Percentiles rank a stretch among this genome's conserved stretches.
Evolutionary conservation across 2,888 invertebrate species (phyloP).

Genomic region (Baccha elongata): DNA sequence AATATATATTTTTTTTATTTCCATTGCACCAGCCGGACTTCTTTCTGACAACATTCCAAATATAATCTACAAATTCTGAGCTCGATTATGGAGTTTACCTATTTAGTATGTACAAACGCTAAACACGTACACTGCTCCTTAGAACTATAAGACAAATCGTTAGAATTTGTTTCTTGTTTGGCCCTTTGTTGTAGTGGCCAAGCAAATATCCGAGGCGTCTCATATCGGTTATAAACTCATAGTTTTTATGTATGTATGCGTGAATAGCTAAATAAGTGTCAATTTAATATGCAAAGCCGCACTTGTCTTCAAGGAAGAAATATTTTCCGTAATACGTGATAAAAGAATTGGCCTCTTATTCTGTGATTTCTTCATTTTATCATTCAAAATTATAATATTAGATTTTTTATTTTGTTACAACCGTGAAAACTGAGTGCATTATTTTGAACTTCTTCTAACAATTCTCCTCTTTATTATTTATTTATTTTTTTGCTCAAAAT

Average conservation of each 20-base stretch:
- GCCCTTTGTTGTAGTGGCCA: conserved; percentile 57
- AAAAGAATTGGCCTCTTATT: conserved; percentile 41
- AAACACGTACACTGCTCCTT: conserved; percentile 70
- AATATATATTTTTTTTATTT: background rate
- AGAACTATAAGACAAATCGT: conserved; percentile 66
- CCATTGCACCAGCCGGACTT: conserved; percentile 31
- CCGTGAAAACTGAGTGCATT: too few species aligned
- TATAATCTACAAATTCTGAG: conserved; percentile 40
- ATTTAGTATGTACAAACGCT: conserved; percentile 58
- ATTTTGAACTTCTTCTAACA: too few species aligned
- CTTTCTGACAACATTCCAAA: conserved; percentile 34
- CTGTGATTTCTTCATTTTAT: too few species aligned
- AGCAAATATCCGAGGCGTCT: conserved; percentile 68
- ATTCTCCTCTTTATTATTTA: too few species aligned
- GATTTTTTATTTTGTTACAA: too few species aligned
- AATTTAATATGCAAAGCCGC: conserved; percentile 66
- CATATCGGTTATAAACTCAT: conserved; percentile 58
- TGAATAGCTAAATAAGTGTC: conserved; percentile 49
- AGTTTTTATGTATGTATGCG: conserved; percentile 8
- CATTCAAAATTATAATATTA: too few species aligned
- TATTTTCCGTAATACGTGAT: conserved; percentile 72
- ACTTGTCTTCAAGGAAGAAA: conserved; percentile 57
- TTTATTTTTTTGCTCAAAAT: too few species aligned
- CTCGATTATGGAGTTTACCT: conserved; percentile 47
- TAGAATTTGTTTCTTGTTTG: conserved; percentile 54